Evolutionary conservation across 1,140 invertebrate species (phyloP), one percentile per base, ranked within the genome.

Genomic region (Augochlora pura): DNA sequence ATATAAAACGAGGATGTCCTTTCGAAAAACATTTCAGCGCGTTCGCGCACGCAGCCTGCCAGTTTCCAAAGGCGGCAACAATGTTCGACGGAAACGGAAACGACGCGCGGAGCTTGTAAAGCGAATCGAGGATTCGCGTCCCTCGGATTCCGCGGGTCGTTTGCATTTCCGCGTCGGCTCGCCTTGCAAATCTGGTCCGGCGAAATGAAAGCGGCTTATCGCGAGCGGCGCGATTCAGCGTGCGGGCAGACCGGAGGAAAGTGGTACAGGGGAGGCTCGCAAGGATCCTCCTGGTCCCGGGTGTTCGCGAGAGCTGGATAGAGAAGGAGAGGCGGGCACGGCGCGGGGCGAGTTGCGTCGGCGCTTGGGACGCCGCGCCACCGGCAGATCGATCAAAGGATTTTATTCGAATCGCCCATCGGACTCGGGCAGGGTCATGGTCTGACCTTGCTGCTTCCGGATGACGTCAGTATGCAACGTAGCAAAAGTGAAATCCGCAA

Each of bases 311-410:
- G 32, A 32, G 32, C 32, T 32, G 32, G 32, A 32, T 32, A 32
- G 1, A n/a, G 32, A 2, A 32, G 32, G 32, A 32, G 32, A 32
- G 32, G 60, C 46, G 59, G 39, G 49, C 32, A 65, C 74, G 6
- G 14, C 46, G 64, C 46, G 64, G 77, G 57, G 62, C 72, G 57
- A 77, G 60, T 27, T 78, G 84, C 84, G 84, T 85, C 84, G 84
- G 84, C 84, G 60, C 68, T n/a, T 67, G 52, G 57, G 23, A 57
- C 59, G 49, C 49, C 49, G 82, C 84, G 60, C 67, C 60, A 42
- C 63, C 25, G 54, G 52, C 67, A 78, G 68, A 86, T 86, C 84
- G 84, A 86, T 86, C 75, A 82, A 80, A 49, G 63, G 67, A 86
- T 85, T 85, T 85, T 69, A 42, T 86, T 82, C 83, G 83, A 66